phyloP scores from a whole-genome alignment of 2,888 invertebrate species.

The Pyrrhosoma nymphula region DNA sequence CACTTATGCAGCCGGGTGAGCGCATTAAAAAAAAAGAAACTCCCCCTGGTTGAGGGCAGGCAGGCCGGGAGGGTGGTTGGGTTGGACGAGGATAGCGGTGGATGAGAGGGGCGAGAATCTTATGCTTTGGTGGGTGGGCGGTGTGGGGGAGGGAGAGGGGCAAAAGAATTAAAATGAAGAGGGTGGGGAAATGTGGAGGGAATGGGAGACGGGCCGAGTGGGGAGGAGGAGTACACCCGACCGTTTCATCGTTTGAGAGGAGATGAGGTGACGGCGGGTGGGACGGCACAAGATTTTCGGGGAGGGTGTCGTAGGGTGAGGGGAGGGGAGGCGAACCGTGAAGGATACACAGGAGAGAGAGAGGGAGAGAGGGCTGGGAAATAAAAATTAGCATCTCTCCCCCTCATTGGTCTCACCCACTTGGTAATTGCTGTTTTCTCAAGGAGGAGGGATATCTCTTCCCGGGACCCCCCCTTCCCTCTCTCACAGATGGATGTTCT shows the following conservation, averaged over 20 bases:
- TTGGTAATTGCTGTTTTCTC: slow-evolving; percentile 64
- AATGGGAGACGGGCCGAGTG: neutral
- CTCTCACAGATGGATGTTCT: neutral
- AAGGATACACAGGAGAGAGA: neutral
- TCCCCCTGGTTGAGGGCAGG: neutral
- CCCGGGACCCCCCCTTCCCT: neutral
- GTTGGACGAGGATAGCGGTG: neutral
- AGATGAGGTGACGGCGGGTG: slow-evolving; percentile 43
- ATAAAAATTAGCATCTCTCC: slow-evolving; percentile 54
- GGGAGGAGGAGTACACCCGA: no score
- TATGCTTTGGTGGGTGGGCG: neutral
- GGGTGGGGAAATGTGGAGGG: neutral
- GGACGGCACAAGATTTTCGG: neutral
- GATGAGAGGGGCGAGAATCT: neutral
- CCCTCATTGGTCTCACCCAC: slow-evolving; percentile 58
- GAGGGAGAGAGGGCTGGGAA: neutral
- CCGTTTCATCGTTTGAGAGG: slow-evolving; percentile 48
- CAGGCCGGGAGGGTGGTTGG: neutral
- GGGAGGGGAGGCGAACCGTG: neutral
- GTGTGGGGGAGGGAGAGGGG: neutral
- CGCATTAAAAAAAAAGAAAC: slow-evolving; percentile 29
- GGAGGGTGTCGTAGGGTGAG: neutral
- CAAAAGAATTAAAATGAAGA: neutral
- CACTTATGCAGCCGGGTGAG: slow-evolving; percentile 46
- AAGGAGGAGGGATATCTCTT: neutral